Evolutionary conservation across 1,140 invertebrate species (phyloP).

Genomic region (Drosophila santomea): DNA sequence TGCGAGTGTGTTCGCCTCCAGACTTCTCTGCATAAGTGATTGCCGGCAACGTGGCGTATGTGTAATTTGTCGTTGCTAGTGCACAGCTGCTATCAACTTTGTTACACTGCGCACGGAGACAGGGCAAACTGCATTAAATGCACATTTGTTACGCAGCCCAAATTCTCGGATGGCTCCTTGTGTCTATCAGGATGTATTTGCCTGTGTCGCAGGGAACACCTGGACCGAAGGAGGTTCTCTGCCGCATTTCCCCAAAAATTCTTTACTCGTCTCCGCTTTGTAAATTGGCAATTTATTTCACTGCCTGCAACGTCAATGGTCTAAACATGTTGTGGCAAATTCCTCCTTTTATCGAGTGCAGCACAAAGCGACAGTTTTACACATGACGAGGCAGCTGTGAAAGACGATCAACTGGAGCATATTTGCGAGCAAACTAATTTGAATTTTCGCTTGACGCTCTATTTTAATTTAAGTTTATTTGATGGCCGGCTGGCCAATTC

Average conservation of each 20-base stretch:
- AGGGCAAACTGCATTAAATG: slow-evolving; percentile 69
- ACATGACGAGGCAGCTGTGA: slow-evolving; percentile 49
- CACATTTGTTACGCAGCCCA: slow-evolving; percentile 69
- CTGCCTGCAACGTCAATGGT: slow-evolving; percentile 55
- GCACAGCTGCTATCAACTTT: slow-evolving; percentile 50
- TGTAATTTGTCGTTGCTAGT: slow-evolving; percentile 71
- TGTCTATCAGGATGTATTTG: neutral
- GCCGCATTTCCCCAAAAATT: slow-evolving; percentile 48
- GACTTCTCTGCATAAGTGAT: slow-evolving; percentile 60
- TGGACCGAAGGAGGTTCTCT: slow-evolving; percentile 51
- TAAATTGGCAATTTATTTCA: slow-evolving; percentile 79
- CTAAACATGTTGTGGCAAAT: slow-evolving; percentile 60
- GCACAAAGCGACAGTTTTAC: slow-evolving; percentile 54
- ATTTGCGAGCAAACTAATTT: slow-evolving; percentile 51
- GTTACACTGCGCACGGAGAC: slow-evolving; percentile 40
- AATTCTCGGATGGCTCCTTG: slow-evolving; percentile 8
- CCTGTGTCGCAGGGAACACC: slow-evolving; percentile 47
- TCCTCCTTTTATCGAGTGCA: slow-evolving; percentile 49
- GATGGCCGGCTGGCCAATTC: slow-evolving; percentile 27
- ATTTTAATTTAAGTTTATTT: slow-evolving; percentile 53
- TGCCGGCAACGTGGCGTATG: slow-evolving; percentile 71
- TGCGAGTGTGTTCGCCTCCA: neutral
- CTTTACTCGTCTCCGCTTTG: slow-evolving; percentile 43
- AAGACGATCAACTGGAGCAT: slow-evolving; percentile 19
- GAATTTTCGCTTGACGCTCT: slow-evolving; percentile 26